Percentiles rank a stretch among this genome's conserved stretches.
These are phyloP conservation scores for Pristionchus mayeri DNA, from an alignment of 2,888 invertebrate species.

Conservation along the genomic window DNA sequence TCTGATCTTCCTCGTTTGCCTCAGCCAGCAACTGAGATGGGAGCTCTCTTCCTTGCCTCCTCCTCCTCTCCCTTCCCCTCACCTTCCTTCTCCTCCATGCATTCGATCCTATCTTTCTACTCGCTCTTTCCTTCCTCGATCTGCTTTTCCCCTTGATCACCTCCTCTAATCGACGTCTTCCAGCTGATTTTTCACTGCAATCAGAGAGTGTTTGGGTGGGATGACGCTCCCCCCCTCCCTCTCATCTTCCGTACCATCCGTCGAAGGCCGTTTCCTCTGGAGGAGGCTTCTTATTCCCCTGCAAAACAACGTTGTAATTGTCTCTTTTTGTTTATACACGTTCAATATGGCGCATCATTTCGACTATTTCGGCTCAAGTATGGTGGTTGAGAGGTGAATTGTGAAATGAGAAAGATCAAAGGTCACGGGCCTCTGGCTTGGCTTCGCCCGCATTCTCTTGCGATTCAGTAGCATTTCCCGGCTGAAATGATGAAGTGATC, in stretches of 20 bases:
- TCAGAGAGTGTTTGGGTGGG: too few species aligned
- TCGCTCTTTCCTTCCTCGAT: not conserved
- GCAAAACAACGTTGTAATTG: not conserved
- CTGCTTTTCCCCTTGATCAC: not conserved
- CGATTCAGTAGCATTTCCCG: too few species aligned
- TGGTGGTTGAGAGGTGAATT: not conserved
- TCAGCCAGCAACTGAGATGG: not conserved
- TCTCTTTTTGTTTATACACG: not conserved
- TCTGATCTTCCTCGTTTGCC: not conserved
- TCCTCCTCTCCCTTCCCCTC: not conserved
- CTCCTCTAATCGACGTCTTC: not conserved
- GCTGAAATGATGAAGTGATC: too few species aligned
- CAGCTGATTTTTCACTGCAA: not conserved
- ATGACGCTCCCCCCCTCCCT: too few species aligned
- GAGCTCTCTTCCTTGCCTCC: too few species aligned
- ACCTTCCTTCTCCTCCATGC: not conserved
- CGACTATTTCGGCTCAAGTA: too few species aligned
- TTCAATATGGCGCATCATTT: not conserved
- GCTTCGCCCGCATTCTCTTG: too few species aligned
- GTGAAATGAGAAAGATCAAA: too few species aligned
- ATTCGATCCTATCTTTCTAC: not conserved
- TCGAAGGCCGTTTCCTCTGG: not conserved
- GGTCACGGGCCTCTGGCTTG: too few species aligned
- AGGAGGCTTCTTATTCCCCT: not conserved
- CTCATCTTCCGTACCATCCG: not conserved